These are phyloP conservation scores for Pollimyrus isidori DNA, from an alignment of 2,113 vertebrate genomes.

Conservation along the genomic window DNA sequence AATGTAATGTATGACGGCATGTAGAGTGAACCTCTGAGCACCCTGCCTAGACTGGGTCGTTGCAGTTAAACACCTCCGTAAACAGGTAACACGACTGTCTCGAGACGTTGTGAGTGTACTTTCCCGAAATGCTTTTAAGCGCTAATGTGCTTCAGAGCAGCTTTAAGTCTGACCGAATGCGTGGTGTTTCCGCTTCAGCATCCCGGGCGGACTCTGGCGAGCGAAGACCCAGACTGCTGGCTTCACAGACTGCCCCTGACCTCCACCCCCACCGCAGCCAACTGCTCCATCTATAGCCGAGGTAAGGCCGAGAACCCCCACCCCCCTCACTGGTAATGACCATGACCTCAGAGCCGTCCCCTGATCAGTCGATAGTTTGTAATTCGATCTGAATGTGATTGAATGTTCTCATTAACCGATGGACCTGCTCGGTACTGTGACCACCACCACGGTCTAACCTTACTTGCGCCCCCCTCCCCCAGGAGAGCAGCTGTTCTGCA, in stretches of 20 bases:
- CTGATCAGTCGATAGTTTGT: neutral
- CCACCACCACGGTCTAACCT: neutral
- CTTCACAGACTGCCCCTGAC: slow-evolving; percentile 65
- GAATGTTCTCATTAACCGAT: neutral
- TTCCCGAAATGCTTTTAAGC: neutral
- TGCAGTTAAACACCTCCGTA: neutral
- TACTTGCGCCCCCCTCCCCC: slow-evolving; percentile 1
- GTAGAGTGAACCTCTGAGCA: neutral
- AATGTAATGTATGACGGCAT: neutral
- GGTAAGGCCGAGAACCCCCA: slow-evolving; percentile 49
- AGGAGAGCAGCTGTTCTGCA: slow-evolving; percentile 81
- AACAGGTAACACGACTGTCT: neutral
- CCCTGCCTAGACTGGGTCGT: neutral
- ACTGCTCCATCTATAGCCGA: slow-evolving; percentile 72
- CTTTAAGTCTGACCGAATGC: neutral
- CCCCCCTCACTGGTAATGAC: neutral
- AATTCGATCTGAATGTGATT: neutral
- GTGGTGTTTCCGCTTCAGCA: slow-evolving; percentile 32
- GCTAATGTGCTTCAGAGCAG: neutral
- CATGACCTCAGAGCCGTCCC: neutral
- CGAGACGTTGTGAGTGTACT: neutral
- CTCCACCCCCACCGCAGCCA: slow-evolving; percentile 55
- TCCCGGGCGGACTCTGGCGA: slow-evolving; percentile 52
- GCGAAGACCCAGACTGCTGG: slow-evolving; percentile 77
- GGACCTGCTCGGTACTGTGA: neutral